Base-by-base conservation (phyloP, 1,140 invertebrate genomes). In the Formica selysi region DNA sequence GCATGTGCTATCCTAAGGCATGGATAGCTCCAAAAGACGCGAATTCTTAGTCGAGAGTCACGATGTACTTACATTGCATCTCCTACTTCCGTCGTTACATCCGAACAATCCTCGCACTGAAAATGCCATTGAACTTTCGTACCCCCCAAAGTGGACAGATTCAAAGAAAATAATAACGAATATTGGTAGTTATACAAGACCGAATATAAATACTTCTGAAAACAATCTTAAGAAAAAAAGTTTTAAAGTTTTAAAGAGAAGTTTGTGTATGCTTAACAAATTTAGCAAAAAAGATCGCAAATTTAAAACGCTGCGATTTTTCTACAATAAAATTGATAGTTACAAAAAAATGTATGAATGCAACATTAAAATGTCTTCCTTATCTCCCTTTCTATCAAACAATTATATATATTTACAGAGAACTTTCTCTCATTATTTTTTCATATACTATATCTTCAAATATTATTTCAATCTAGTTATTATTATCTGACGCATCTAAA, bases 1-100 rank as follows among this genome's bases (percentile, higher is more conserved):
- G 81, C 89, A 90, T 90, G 88, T 91, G 89, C 90, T 87, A 86
- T 88, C 86, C 87, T 86, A 92, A 91, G 89, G 86, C 76, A 88
- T 78, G 85, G 85, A 85, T 85, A 79, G 71, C 90, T 87, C 51
- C 62, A 80, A 90, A 87, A 76, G 86, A 65, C 11, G 16, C 11
- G 59, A 16, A 90, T 65, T 85, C 88, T 89, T 71, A 41, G 65
- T 41, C 5, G 48, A 19, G 32, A 19, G 16, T 70, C 65, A 19
- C 3, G 32, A 19, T 41, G 61, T 19, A 29, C 44, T 71, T 54
- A n/a, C n/a, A 16, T 79, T 38, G 62, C n/a, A 29, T 80, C 7
- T 48, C 68, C 38, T 48, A 61, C 26, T 36, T 54, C 38, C 51
- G 6, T 59, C 26, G 36, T 38, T 29, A 44, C 3, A 6, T 22